Percentiles rank a stretch among this genome's conserved stretches.
phyloP scores from a whole-genome alignment of 2,888 invertebrate genomes.

The Capitulum mitella region DNA sequence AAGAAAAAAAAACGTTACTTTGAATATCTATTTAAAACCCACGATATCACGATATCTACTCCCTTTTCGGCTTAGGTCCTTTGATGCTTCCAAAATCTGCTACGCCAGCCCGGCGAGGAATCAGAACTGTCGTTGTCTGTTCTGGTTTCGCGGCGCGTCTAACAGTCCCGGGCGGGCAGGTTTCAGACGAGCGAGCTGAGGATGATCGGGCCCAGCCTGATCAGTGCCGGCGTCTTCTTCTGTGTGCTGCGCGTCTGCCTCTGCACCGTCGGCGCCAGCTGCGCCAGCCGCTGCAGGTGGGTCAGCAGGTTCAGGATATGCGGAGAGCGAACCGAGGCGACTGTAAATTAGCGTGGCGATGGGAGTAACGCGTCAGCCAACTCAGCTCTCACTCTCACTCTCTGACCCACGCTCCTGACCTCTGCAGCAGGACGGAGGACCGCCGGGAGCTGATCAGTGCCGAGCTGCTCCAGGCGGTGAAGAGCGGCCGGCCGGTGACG shows the following conservation, averaged over 20 bases:
- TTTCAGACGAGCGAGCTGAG: slow-evolving; percentile 64
- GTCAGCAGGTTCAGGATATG: too few relatives aligned
- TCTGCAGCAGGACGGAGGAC: not conserved
- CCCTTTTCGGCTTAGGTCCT: too few relatives aligned
- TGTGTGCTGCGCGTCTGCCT: slow-evolving; percentile 72
- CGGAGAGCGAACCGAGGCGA: too few relatives aligned
- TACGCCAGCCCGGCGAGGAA: too few relatives aligned
- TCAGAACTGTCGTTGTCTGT: too few relatives aligned
- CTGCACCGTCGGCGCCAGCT: slow-evolving; percentile 47
- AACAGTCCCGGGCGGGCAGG: not conserved
- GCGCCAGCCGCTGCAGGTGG: not conserved
- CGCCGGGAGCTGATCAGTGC: slow-evolving; percentile 2
- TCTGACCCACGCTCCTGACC: too few relatives aligned
- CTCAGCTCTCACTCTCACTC: too few relatives aligned
- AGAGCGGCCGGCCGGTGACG: slow-evolving; percentile 31
- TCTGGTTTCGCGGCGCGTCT: too few relatives aligned
- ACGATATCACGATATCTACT: not conserved
- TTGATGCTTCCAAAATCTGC: too few relatives aligned
- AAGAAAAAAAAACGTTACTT: not conserved
- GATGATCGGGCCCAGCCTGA: slow-evolving; percentile 73
- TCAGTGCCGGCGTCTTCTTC: slow-evolving; percentile 69
- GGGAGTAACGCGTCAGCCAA: too few relatives aligned
- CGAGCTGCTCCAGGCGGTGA: slow-evolving; percentile 25
- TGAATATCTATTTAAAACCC: not conserved
- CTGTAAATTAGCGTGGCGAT: too few relatives aligned